Base-by-base conservation (phyloP, 2,888 invertebrate genomes). In the Drosophila histrio region DNA sequence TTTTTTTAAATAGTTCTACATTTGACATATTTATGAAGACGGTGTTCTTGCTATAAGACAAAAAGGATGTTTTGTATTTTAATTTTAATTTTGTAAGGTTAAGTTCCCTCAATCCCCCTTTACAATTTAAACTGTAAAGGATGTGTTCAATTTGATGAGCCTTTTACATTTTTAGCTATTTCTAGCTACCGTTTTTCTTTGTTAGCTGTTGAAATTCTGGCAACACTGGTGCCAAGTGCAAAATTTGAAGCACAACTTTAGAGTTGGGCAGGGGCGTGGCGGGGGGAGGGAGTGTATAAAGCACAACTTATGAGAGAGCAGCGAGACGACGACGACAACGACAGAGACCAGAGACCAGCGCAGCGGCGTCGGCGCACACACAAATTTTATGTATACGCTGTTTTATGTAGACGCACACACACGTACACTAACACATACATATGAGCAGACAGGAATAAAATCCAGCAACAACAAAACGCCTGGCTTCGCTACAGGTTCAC, bases 351-450 rank as follows among this genome's bases (percentile, higher is more conserved):
- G 72, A 52, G 54, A 53, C 57, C 72, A 69, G 69, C 68, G 70
- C 79, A 46, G 72, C 82, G 79, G 82, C 87, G 88, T 82, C 83
- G 87, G 87, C 80, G 83, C 83, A 85, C 87, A 88, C 87, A 88
- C 81, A 85, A 85, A 85, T 85, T 85, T 87, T 85, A 85, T 85
- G 84, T 85, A 85, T 85, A 88, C 84, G 87, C 85, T 84, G 69
- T 74, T 86, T 86, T 76, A 79, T 72, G 83, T 75, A 77, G 69
- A 72, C 79, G 62, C 72, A 77, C 56, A 54, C n/a, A 24, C 32
- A 47, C 26, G 46, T 13, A 39, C 22, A 62, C 26, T 1, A 8
- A 36, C 43, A 44, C 36, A 54, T 47, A 47, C 43, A 43, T 54
- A 75, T 60, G 68, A 68, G 62, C 64, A 67, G 74, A 79, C 76